Evolutionary conservation across 2,888 invertebrate genomes (phyloP), one percentile per base, ranked within the genome.

Genomic region (Heteromyza rotundicornis): DNA sequence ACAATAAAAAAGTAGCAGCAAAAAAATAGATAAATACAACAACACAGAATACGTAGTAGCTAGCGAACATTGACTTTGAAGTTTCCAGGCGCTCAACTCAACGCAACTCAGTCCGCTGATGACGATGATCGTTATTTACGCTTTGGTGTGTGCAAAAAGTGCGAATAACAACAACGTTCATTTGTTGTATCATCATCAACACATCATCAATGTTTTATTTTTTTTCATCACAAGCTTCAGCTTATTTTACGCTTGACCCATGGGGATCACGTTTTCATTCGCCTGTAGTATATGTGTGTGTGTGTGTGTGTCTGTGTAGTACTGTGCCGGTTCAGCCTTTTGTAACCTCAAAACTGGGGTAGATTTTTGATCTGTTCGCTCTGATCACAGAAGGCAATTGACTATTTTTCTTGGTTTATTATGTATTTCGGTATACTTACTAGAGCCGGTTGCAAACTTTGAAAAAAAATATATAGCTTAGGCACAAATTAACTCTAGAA

Each of bases 11-110:
- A 32, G 5, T 32, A 32, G 7, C 5, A 32, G 32, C 5, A 5
- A 8, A 32, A 8, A 32, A 32, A 32, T 32, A 32, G 7, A 32
- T n/a, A 40, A 10, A 7, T 7, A 40, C 40, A n/a, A 40, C 40
- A 40, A n/a, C 40, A 40, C 5, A 5, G 10, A 27, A 5, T 7
- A 27, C 27, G 10, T 27, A 27, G 14, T n/a, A 40, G n/a, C 40
- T 40, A 40, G 16, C 40, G 40, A 40, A 40, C 40, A 40, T 40
- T 40, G 40, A 40, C 40, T 40, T 27, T 40, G 40, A 40, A n/a
- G 40, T 40, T 40, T 40, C 3, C n/a, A 40, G 10, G n/a, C n/a
- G n/a, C 32, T 32, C 32, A 32, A n/a, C n/a, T n/a, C n/a, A n/a
- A n/a, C n/a, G n/a, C n/a, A n/a, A n/a, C 32, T 32, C 32, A 7